phyloP scores from a whole-genome alignment of 2,888 invertebrate species.

The Lobophora halterata region DNA sequence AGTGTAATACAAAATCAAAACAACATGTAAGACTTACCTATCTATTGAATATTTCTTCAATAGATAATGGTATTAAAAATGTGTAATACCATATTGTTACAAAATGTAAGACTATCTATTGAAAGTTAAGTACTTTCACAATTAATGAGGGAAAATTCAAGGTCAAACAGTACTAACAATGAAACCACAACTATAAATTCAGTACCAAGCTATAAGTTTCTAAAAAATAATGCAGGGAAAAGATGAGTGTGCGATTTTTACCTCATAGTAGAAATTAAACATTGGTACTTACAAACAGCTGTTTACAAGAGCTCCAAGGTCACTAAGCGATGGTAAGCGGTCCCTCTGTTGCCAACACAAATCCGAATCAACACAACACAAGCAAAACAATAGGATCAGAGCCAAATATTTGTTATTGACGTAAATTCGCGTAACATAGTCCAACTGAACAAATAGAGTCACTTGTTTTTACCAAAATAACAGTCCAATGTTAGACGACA shows the following conservation, averaged over 20 bases:
- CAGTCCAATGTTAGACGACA: constrained; percentile 16
- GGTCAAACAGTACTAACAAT: too few relatives aligned
- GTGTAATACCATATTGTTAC: too few relatives aligned
- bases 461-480: constrained; percentile 3
- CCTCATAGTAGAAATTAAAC: constrained; percentile 5
- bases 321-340: constrained; percentile 38
- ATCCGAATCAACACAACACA: constrained; percentile 63
- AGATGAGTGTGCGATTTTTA: neutral
- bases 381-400: constrained; percentile 56
- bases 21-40: too few relatives aligned
- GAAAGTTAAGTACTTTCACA: too few relatives aligned
- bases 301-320: constrained; percentile 65
- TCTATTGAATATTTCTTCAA: too few relatives aligned
- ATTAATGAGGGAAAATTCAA: too few relatives aligned
- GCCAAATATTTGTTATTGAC: constrained; percentile 72
- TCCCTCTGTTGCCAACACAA: constrained; percentile 53
- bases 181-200: too few relatives aligned
- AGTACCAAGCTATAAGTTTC: constrained; percentile 10
- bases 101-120: too few relatives aligned
- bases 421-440: constrained; percentile 56
- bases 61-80: too few relatives aligned
- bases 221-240: neutral
- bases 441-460: constrained; percentile 57
- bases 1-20: too few relatives aligned
- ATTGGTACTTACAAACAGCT: constrained; percentile 64